Evolutionary conservation across 2,113 vertebrate genomes (phyloP), one percentile per base, ranked within the genome.

Genomic region (Eublepharis macularius): DNA sequence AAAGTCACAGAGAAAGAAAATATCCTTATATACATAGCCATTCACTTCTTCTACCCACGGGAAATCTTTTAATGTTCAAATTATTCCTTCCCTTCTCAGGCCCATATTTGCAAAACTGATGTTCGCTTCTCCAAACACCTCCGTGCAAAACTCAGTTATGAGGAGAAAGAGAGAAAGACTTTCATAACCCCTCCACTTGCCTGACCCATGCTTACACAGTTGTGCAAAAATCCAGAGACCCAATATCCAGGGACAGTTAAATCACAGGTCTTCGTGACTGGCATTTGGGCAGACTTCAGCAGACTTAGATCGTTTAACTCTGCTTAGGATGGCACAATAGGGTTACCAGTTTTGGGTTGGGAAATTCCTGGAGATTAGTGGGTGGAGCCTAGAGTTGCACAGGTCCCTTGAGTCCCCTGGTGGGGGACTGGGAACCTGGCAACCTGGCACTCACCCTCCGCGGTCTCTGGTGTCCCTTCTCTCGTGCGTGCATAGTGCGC

Each of bases 1-100:
- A 94, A 95, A 94, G 77, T 80, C 87, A 82, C 76, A 36, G 90
- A 92, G 89, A 86, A 92, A 94, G 83, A 26, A 86, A 80, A 74
- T 80, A 32, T 29, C 49, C 68, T 73, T 32, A 36, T 63, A 73
- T 65, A 73, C 41, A 45, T 60, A 74, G 51, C 68, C n/a, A 92
- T 41, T 39, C 87, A 76, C 92, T 90, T 81, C n/a, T 73, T 92
- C 90, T 79, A 84, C 83, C 93, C 85, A 41, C 81, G 26, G 82
- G 83, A 90, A 84, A 54, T 85, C 88, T 85, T 85, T 54, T 4
- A 0, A 57, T n/a, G 45, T 45, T 85, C 72, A 81, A 83, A 73
- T 66, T 63, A 89, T 1, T 36, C 51, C 54, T 77, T 87, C 82
- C 90, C 65, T 79, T 26, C 6, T 68, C 81, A 68, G 68, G 78